Percentiles rank a stretch among this genome's conserved stretches.
phyloP scores from a whole-genome alignment of 2,113 vertebrate genomes.

The Solea solea region DNA sequence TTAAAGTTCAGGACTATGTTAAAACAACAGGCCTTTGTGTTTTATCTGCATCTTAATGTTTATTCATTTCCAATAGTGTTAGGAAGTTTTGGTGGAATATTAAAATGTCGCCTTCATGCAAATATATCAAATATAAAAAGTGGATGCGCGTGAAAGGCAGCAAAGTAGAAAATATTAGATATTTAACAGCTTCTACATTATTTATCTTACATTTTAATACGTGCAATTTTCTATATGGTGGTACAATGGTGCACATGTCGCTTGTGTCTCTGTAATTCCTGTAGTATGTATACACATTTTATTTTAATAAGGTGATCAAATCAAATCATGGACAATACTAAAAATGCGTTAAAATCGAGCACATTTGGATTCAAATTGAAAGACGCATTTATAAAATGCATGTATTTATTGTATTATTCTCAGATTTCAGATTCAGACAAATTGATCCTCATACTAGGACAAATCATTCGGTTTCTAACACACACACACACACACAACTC shows the following conservation, averaged over 20 bases:
- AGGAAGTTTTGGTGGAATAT: neutral
- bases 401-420: no score
- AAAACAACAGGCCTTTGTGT: neutral
- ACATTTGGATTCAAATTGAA: no score
- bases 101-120: neutral
- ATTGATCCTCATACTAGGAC: no score
- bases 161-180: neutral
- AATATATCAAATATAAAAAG: neutral
- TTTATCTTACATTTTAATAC: no score
- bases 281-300: neutral
- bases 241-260: neutral
- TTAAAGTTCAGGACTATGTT: slow-evolving; percentile 16
- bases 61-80: no score
- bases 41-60: neutral
- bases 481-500: no score
- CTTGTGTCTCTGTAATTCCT: neutral
- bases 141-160: neutral
- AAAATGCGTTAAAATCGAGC: neutral
- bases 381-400: no score
- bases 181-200: neutral
- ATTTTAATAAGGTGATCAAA: neutral
- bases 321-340: neutral
- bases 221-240: neutral
- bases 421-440: no score
- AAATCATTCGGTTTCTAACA: no score